Percentiles rank a stretch among this genome's conserved stretches.
These are phyloP conservation scores for Apodemus speciosus DNA, from an alignment of 2,113 vertebrate genomes.

Conservation along the genomic window DNA sequence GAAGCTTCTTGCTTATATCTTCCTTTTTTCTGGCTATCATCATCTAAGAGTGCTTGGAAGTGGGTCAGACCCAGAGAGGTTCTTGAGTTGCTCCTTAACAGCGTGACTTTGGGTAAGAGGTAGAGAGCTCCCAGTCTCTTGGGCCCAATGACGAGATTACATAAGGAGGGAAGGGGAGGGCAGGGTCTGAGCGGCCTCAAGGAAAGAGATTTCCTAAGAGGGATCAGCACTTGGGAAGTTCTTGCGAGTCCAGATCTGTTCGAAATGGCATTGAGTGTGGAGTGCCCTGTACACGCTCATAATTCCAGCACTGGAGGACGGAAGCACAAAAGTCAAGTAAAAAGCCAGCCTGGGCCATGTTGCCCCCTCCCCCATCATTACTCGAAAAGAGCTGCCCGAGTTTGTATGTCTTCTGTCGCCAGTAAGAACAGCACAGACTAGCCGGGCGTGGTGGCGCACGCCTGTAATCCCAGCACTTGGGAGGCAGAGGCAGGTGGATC, in stretches of 20 bases:
- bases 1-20: not conserved
- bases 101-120: not conserved
- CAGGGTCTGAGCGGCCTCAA: not conserved
- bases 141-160: not conserved
- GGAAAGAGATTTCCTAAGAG: not conserved
- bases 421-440: not conserved
- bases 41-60: not conserved
- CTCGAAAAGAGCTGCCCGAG: not conserved
- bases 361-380: too few relatives aligned
- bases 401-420: not conserved
- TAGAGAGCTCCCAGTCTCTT: not conserved
- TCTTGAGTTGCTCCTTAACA: not conserved
- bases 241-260: not conserved
- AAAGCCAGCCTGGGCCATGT: not conserved
- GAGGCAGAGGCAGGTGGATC: too few relatives aligned
- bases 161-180: not conserved
- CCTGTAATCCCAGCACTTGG: too few relatives aligned
- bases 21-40: not conserved
- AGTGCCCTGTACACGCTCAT: not conserved
- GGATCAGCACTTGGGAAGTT: not conserved
- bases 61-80: not conserved
- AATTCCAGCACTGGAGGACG: not conserved
- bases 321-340: not conserved
- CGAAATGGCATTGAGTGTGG: not conserved
- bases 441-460: too few relatives aligned